Base-by-base conservation (phyloP, 2,113 vertebrate genomes). In the Orycteropus afer region DNA sequence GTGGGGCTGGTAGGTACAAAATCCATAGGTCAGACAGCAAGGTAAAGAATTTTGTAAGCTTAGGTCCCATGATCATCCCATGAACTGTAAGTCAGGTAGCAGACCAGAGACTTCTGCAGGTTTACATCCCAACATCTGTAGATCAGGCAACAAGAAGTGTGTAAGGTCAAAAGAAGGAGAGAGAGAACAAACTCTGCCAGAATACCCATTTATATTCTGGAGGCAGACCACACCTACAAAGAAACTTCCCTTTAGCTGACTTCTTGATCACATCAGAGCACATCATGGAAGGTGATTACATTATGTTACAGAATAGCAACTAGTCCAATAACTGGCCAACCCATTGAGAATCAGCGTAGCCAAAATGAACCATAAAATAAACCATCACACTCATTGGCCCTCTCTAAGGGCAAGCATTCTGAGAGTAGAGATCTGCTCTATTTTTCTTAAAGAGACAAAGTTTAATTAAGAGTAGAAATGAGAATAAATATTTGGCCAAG, bases 381-480 rank as follows among this genome's bases (percentile, higher is more conserved):
- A 65, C 63, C 63, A 63, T 11, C 27, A 63, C 61, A 63, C 61
- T 7, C 63, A 65, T 74, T 74, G 57, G 79, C 86, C 76, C 6
- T 85, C 34, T 82, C 34, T 89, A 27, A 74, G 1, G 86, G 37
- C 71, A 55, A 69, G 82, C 77, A 57, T 13, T 93, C 71, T 92
- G 89, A 37, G 63, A 83, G 47, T 95, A 73, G 42, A 85, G 14
- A 17, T 79, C 7, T 89, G 3, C 11, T 71, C 23, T 17, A 20
- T 89, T 91, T 89, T 79, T n/a, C 63, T 83, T 78, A 77, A 88
- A 10, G 55, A 92, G 45, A 79, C 9, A 83, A 3, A 86, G 7
- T 73, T 93, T 49, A 89, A 73, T 11, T 45, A 45, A 63, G 57
- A 92, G 51, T 53, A 82, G 32, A 93, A 91, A 89, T 49, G 91